Evolutionary conservation across 2,113 vertebrate genomes (phyloP).

Genomic region (Epinephelus lanceolatus): DNA sequence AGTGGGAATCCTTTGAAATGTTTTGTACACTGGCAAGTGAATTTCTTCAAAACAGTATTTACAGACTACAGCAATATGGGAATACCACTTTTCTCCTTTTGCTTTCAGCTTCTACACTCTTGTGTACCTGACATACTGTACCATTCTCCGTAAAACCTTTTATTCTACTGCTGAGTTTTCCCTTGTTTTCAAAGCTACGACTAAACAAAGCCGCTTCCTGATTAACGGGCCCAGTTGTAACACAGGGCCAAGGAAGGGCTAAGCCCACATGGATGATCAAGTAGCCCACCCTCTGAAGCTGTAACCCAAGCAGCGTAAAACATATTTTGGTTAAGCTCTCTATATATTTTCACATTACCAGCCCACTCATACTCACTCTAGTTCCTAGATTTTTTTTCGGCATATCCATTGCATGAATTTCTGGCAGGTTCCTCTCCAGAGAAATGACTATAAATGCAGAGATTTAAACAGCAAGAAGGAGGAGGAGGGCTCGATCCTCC

Average conservation of each 20-base stretch:
- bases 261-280: conserved; percentile 1
- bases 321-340: conserved; percentile 26
- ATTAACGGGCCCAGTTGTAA: conserved; percentile 8
- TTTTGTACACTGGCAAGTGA: conserved; percentile 33
- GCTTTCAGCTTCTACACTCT: conserved; percentile 32
- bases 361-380: conserved; percentile 18
- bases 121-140: conserved; percentile 30
- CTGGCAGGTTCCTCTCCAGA: conserved; percentile 18
- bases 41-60: conserved; percentile 62
- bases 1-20: conserved; percentile 48
- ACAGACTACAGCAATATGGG: conserved; percentile 48
- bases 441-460: conserved; percentile 53
- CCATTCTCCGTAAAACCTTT: conserved; percentile 27
- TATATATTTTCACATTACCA: conserved; percentile 29
- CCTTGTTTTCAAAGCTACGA: neutral
- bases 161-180: conserved; percentile 7
- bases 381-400: conserved; percentile 7
- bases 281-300: neutral
- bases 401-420: conserved; percentile 24
- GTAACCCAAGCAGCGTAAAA: neutral
- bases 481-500: conserved; percentile 13
- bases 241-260: neutral
- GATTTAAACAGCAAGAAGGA: conserved; percentile 39
- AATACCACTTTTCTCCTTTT: conserved; percentile 33
- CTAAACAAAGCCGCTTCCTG: neutral